Percentiles rank a stretch among this genome's conserved stretches.
Evolutionary conservation across 92 coral and sea anemone genomes (phyloP).

Genomic region (Phenganax subtilis): DNA sequence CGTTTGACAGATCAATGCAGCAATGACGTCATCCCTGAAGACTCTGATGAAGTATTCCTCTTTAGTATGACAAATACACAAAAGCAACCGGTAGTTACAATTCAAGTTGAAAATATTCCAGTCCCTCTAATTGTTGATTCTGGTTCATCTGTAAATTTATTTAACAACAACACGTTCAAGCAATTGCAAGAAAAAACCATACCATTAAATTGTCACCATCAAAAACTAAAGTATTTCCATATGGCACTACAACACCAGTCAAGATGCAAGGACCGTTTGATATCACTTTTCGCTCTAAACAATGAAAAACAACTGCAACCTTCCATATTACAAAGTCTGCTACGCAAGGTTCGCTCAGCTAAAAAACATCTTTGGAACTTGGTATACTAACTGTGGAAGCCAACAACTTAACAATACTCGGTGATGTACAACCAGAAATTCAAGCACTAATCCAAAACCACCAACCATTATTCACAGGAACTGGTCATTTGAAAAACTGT

Average conservation of each 20-base stretch:
- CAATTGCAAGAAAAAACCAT: background rate
- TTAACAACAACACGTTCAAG: background rate
- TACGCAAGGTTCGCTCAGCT: slow-evolving; percentile 6
- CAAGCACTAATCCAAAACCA: slow-evolving; percentile 30
- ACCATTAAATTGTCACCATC: background rate
- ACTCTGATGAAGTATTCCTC: slow-evolving; percentile 7
- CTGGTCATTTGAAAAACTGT: slow-evolving; percentile 44
- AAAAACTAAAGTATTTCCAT: slow-evolving; percentile 22
- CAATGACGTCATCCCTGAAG: slow-evolving; percentile 32
- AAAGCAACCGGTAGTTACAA: background rate
- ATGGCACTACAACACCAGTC: slow-evolving; percentile 20
- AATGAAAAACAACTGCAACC: background rate
- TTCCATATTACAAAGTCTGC: slow-evolving; percentile 11
- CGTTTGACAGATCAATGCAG: slow-evolving; percentile 13
- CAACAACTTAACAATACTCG: slow-evolving; percentile 23
- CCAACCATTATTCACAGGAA: slow-evolving; percentile 44
- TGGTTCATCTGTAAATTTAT: slow-evolving; percentile 10
- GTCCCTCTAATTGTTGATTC: slow-evolving; percentile 5
- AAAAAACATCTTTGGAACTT: slow-evolving; percentile 25
- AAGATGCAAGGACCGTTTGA: slow-evolving; percentile 12
- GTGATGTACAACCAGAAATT: slow-evolving; percentile 14
- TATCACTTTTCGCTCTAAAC: background rate
- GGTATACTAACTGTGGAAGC: slow-evolving; percentile 28
- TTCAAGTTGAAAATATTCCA: slow-evolving; percentile 15
- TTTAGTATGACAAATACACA: background rate